Conservation (phyloP, 2,113 vertebrate species). For the Anguilla japonica region DNA sequence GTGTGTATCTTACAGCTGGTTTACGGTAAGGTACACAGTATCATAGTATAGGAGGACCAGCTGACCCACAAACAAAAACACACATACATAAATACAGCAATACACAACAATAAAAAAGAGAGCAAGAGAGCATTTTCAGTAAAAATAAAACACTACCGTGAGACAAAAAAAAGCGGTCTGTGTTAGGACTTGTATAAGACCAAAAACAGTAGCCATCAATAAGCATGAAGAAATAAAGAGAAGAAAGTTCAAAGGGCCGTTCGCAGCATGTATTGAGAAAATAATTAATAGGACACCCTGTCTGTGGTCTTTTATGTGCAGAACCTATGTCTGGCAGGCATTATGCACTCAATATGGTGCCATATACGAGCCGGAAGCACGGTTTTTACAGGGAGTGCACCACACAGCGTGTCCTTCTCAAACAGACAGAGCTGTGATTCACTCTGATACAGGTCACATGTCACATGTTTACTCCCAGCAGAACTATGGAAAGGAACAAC, state of each 20-base stretch:
- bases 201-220: conserved; percentile 13
- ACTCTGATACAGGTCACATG: background rate
- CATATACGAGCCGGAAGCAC: background rate
- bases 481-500: background rate
- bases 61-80: background rate
- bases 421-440: background rate
- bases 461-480: background rate
- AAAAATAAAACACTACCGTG: background rate
- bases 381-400: background rate
- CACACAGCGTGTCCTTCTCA: background rate
- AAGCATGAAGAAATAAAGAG: background rate
- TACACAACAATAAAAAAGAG: background rate
- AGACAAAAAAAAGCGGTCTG: background rate
- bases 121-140: background rate
- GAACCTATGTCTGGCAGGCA: conserved; percentile 30
- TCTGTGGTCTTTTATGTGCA: conserved; percentile 30
- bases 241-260: conserved; percentile 22
- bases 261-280: conserved; percentile 9
- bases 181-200: background rate
- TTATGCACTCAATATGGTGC: conserved; percentile 25
- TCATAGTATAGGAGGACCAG: background rate
- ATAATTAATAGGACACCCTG: conserved; percentile 28
- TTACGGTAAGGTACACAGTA: background rate
- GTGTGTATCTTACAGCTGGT: background rate
- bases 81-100: background rate